A percentile compares a stretch with the other conserved stretches of the same genome.
These are phyloP conservation scores for Grammomys dolichurus DNA, from an alignment of 2,113 vertebrate genomes.

Conservation along the genomic window DNA sequence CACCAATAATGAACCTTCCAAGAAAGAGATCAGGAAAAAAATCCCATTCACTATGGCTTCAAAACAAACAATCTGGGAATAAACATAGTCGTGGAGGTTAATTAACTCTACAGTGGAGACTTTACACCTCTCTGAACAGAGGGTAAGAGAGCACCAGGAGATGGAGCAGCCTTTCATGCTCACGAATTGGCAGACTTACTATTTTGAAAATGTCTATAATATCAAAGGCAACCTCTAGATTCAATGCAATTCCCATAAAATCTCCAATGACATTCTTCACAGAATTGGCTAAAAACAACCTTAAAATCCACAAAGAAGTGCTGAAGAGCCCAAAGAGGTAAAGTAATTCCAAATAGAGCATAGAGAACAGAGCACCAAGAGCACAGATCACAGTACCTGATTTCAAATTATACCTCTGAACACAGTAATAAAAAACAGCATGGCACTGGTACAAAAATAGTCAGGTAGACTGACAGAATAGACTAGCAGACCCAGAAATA, in stretches of 20 bases:
- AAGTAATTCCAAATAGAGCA: not conserved
- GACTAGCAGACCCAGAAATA: not conserved
- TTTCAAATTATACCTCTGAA: not conserved
- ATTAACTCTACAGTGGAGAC: not conserved
- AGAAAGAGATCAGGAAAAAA: not conserved
- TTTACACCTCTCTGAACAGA: not conserved
- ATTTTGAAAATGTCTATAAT: not conserved
- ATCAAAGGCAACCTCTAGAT: not conserved
- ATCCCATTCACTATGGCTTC: not conserved
- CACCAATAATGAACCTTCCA: not conserved
- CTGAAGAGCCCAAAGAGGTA: not conserved
- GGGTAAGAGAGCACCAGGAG: not conserved
- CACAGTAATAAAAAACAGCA: not conserved
- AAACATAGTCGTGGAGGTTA: not conserved
- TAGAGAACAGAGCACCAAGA: too few relatives aligned
- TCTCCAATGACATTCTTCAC: not conserved
- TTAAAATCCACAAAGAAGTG: not conserved
- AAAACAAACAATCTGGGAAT: not conserved
- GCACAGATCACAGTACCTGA: not conserved
- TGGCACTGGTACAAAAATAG: not conserved
- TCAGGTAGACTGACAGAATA: not conserved
- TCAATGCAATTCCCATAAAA: not conserved
- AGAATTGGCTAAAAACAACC: not conserved
- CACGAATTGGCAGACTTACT: not conserved
- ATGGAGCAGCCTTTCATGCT: not conserved